Evolutionary conservation across 2,888 invertebrate genomes (phyloP).

Genomic region (Sipha maydis): DNA sequence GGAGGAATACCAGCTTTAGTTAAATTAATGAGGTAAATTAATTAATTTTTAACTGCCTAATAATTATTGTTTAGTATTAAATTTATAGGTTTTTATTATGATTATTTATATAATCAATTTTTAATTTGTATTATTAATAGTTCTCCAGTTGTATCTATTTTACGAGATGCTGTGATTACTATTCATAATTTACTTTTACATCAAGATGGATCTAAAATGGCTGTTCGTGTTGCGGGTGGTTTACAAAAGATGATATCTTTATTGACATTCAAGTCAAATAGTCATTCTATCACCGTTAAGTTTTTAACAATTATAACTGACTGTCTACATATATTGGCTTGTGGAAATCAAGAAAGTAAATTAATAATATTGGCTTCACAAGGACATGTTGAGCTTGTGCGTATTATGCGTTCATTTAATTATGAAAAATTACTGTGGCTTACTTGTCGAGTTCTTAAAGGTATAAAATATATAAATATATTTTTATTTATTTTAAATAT

Average conservation of each 20-base stretch:
- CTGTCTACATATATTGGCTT: conserved; percentile 96
- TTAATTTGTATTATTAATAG: conserved; percentile 68
- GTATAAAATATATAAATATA: conserved; percentile 66
- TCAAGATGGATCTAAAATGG: conserved; percentile 98
- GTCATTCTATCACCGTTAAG: conserved; percentile 95
- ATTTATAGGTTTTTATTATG: background rate
- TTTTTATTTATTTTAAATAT: background rate
- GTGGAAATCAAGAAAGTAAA: conserved; percentile 98
- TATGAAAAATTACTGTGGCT: conserved; percentile 99
- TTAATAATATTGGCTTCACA: conserved; percentile 95
- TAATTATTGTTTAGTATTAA: background rate
- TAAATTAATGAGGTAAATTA: conserved; percentile 79
- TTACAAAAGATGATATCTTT: conserved; percentile 96
- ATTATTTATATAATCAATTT: background rate
- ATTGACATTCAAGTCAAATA: conserved; percentile 68
- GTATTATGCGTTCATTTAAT: conserved; percentile 96
- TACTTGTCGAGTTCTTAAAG: conserved; percentile 95
- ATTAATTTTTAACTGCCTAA: conserved; percentile 9
- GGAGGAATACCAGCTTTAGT: conserved; percentile 98
- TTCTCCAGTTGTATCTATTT: conserved; percentile 95
- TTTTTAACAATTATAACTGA: conserved; percentile 98
- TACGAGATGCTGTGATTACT: conserved; percentile 99
- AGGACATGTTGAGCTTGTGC: conserved; percentile 94
- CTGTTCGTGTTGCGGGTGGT: conserved; percentile 94
- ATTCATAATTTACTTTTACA: conserved; percentile 96